phyloP scores from a whole-genome alignment of 2,797 vertebrate species.

The Microctenopoma steveboyesi region DNA sequence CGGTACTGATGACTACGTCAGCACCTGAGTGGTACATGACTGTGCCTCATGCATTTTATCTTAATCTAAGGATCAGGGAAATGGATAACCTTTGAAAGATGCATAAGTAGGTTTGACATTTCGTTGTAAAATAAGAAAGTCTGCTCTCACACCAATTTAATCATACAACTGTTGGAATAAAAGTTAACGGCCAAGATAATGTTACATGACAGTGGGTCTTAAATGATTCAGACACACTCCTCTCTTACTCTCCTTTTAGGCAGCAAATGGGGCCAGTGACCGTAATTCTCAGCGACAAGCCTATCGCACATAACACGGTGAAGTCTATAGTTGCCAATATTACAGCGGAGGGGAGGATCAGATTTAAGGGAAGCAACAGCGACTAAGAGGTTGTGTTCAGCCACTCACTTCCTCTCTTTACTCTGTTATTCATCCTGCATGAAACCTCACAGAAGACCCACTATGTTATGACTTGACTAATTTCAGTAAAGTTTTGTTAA shows the following conservation, averaged over 20 bases:
- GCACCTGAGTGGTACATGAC: slow-evolving; percentile 6
- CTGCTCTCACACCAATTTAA: slow-evolving; percentile 24
- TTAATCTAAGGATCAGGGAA: slow-evolving; percentile 30
- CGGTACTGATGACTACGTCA: not conserved
- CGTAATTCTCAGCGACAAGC: slow-evolving; percentile 76
- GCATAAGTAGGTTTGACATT: slow-evolving; percentile 37
- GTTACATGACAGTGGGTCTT: slow-evolving; percentile 62
- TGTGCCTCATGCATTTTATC: slow-evolving; percentile 16
- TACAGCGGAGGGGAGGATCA: slow-evolving; percentile 23
- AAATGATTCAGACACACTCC: slow-evolving; percentile 63
- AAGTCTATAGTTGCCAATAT: slow-evolving; percentile 60
- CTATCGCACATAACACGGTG: slow-evolving; percentile 64
- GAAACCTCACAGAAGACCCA: not conserved
- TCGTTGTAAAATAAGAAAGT: slow-evolving; percentile 24
- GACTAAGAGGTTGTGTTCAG: slow-evolving; percentile 25
- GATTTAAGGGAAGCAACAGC: slow-evolving; percentile 35
- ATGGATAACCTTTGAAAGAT: slow-evolving; percentile 33
- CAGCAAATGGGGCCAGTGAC: slow-evolving; percentile 63
- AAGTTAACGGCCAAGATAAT: slow-evolving; percentile 66
- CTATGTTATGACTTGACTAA: not conserved
- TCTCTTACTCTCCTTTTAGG: slow-evolving; percentile 45
- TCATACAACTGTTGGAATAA: slow-evolving; percentile 36
- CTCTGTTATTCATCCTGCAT: slow-evolving; percentile 7
- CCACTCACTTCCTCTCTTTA: not conserved
- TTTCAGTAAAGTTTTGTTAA: slow-evolving; percentile 13